phyloP scores from a whole-genome alignment of 1,140 invertebrate genomes.

The Copidosoma floridanum region DNA sequence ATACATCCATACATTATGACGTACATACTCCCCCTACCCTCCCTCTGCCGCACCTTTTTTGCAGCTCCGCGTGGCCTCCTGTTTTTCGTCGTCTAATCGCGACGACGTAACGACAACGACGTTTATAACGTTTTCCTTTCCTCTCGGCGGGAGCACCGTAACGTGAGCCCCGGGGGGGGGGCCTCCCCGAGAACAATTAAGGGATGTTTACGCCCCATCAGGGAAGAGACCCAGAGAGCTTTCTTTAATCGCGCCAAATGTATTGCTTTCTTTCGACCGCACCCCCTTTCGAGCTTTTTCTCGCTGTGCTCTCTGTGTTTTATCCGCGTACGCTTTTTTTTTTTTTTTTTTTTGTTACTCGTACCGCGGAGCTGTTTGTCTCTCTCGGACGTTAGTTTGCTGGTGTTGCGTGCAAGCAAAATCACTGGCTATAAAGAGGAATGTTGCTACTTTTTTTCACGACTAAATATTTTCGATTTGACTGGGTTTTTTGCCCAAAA shows the following conservation, averaged over 20 bases:
- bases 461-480: too few species aligned
- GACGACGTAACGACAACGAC: slow-evolving; percentile 15
- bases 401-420: too few species aligned
- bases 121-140: too few species aligned
- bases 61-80: background rate
- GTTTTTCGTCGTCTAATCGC: slow-evolving; percentile 22
- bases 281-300: background rate
- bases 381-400: too few species aligned
- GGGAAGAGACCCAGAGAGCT: slow-evolving; percentile 29
- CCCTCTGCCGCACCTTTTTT: background rate
- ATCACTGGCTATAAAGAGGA: too few species aligned
- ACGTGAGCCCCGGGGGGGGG: slow-evolving; percentile 6
- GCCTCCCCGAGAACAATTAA: slow-evolving; percentile 27
- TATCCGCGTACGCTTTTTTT: background rate
- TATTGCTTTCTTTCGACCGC: slow-evolving; percentile 27
- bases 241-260: slow-evolving; percentile 33
- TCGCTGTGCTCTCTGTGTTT: slow-evolving; percentile 2
- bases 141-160: too few species aligned
- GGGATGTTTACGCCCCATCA: slow-evolving; percentile 31
- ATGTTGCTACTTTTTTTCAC: too few species aligned
- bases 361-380: background rate
- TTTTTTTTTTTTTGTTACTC: too few species aligned
- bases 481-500: too few species aligned
- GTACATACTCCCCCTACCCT: background rate
- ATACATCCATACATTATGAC: too few species aligned